These are phyloP conservation scores for Drosophila quinaria DNA, from an alignment of 2,888 invertebrate species.

Conservation along the genomic window DNA sequence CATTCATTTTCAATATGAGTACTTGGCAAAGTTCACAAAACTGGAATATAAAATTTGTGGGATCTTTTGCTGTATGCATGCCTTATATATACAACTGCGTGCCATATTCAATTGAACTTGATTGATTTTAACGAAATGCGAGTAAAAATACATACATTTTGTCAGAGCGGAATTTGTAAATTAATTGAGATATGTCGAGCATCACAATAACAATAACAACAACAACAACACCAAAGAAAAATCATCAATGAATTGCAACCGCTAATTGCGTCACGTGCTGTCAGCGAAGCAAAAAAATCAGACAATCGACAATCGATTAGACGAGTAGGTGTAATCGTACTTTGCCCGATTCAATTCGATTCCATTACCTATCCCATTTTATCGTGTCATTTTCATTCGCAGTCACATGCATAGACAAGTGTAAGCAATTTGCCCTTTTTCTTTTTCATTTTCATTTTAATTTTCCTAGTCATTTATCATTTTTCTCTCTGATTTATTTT, in stretches of 20 bases:
- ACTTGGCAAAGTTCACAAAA: constrained; percentile 72
- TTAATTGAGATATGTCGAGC: constrained; percentile 59
- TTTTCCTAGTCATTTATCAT: constrained; percentile 17
- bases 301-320: constrained; percentile 24
- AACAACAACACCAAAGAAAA: constrained; percentile 17
- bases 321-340: constrained; percentile 41
- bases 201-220: constrained; percentile 33
- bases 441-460: background rate
- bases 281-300: constrained; percentile 27
- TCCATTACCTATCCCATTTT: constrained; percentile 42
- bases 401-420: background rate
- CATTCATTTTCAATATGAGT: constrained; percentile 18
- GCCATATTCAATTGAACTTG: constrained; percentile 67
- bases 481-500: constrained; percentile 25
- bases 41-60: constrained; percentile 64
- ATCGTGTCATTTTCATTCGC: background rate
- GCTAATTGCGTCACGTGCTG: constrained; percentile 59
- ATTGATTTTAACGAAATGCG: constrained; percentile 76
- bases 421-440: constrained; percentile 7
- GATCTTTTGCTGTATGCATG: background rate
- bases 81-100: constrained; percentile 37
- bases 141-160: constrained; percentile 48
- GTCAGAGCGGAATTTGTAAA: constrained; percentile 48
- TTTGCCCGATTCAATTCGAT: constrained; percentile 38
- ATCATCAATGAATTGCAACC: constrained; percentile 61